Evolutionary conservation across 2,113 vertebrate genomes (phyloP).

Genomic region (Eclectus roratus): DNA sequence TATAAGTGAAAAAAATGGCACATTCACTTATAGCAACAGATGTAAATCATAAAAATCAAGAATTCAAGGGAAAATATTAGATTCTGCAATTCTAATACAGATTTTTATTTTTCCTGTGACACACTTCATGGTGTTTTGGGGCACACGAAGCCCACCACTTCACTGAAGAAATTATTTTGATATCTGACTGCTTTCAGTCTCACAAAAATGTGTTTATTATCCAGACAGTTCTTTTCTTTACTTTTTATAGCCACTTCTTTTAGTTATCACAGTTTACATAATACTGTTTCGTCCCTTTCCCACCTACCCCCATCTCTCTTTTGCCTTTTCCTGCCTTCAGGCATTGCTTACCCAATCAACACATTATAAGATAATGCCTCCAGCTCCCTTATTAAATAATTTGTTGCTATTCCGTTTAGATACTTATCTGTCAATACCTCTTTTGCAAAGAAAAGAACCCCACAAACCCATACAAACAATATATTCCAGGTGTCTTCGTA

Average conservation of each 20-base stretch:
- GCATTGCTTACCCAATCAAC: neutral
- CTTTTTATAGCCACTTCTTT: neutral
- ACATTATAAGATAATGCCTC: neutral
- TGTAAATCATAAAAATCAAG: neutral
- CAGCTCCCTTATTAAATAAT: neutral
- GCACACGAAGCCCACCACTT: neutral
- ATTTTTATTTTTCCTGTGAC: neutral
- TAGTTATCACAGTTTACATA: neutral
- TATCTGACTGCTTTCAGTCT: neutral
- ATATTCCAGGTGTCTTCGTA: neutral
- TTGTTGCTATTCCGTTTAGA: neutral
- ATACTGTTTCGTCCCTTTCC: rapidly evolving
- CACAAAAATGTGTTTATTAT: neutral
- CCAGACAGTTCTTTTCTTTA: neutral
- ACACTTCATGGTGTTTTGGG: neutral
- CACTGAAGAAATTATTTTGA: neutral
- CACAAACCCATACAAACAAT: rapidly evolving
- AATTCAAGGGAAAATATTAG: neutral
- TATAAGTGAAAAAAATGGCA: neutral
- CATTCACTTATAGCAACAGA: neutral
- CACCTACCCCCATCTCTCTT: neutral
- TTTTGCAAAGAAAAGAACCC: neutral
- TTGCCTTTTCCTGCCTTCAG: neutral
- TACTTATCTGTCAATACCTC: neutral
- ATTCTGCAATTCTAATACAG: neutral